Evolutionary conservation across 2,797 vertebrate species (phyloP).

Genomic region (Rallus crepitans): DNA sequence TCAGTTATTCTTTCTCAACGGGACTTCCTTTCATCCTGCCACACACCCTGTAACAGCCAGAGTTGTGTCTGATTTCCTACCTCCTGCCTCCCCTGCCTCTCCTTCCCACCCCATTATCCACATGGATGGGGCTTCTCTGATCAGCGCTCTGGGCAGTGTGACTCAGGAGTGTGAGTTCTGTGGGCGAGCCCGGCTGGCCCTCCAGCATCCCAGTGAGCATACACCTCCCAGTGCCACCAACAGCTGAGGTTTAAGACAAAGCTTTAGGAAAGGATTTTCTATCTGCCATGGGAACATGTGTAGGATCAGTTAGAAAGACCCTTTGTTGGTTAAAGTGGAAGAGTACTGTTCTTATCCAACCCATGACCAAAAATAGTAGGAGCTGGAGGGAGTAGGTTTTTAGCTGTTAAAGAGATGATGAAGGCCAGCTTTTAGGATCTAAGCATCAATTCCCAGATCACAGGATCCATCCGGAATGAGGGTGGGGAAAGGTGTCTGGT

Average conservation of each 20-base stretch:
- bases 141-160: background rate
- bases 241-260: background rate
- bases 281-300: background rate
- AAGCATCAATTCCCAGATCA: conserved; percentile 35
- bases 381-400: background rate
- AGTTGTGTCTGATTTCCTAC: background rate
- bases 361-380: background rate
- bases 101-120: background rate
- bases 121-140: background rate
- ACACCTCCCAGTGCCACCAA: background rate
- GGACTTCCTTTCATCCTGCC: background rate
- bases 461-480: conserved; percentile 10
- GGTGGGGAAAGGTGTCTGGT: conserved; percentile 53
- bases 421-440: conserved; percentile 36
- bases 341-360: background rate
- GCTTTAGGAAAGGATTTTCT: background rate
- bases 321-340: conserved; percentile 33
- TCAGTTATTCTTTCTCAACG: background rate
- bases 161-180: background rate
- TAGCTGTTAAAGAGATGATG: conserved; percentile 29
- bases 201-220: background rate
- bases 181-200: background rate
- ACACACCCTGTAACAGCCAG: background rate
- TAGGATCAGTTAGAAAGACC: conserved; percentile 39
- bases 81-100: background rate